These are phyloP conservation scores for Microhierax caerulescens DNA, from an alignment of 2,797 vertebrate genomes.

Conservation along the genomic window DNA sequence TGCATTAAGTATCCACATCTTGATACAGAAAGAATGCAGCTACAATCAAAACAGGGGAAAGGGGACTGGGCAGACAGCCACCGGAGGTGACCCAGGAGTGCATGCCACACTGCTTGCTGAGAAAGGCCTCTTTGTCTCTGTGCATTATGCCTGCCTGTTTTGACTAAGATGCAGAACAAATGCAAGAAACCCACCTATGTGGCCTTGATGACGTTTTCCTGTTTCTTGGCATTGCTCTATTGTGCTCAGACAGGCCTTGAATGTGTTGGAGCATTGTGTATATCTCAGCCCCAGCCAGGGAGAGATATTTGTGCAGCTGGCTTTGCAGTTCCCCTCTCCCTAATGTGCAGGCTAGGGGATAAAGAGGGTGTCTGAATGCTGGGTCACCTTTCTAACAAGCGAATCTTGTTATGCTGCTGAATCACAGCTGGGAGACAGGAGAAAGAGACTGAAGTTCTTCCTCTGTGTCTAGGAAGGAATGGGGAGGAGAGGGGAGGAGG, in stretches of 20 bases:
- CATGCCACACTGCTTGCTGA: neutral
- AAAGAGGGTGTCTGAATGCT: neutral
- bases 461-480: neutral
- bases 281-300: neutral
- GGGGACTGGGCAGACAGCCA: neutral
- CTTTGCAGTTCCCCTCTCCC: neutral
- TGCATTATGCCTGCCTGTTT: neutral
- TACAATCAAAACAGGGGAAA: neutral
- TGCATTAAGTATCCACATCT: neutral
- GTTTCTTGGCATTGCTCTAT: neutral
- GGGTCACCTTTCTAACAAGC: neutral
- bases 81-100: neutral
- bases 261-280: neutral
- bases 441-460: neutral
- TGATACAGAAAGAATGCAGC: constrained; percentile 28
- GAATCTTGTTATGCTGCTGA: neutral
- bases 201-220: neutral
- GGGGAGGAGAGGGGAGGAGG: neutral
- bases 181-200: neutral
- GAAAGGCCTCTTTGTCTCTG: constrained; percentile 8
- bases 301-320: neutral
- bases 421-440: neutral
- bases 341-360: neutral
- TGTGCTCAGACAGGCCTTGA: constrained; percentile 3
- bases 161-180: neutral